Evolutionary conservation across 2,888 invertebrate species (phyloP), one percentile per base, ranked within the genome.

Genomic region (Pseudoips prasinana): DNA sequence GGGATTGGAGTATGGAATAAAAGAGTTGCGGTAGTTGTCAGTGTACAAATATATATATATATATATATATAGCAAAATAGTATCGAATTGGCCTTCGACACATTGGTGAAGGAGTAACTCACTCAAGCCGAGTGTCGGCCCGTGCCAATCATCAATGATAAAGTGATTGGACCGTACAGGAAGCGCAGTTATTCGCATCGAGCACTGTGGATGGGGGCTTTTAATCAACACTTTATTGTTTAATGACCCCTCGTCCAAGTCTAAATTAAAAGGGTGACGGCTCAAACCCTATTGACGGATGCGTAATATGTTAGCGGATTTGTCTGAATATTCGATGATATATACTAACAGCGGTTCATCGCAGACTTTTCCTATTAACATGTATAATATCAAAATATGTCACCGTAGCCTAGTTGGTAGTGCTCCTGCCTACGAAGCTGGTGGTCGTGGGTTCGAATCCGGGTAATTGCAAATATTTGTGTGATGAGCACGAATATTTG

Each of bases 181-280:
- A 88, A 87, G 62, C 79, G 79, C 70, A 79, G 80, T 83, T 84
- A 86, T 85, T 84, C 83, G 83, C 82, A 73, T 65, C 56, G 52
- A 57, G 64, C 59, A 53, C 73, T 75, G 78, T 77, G 79, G 85
- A 88, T 88, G 81, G 84, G 88, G 88, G 88, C 88, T 87, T 87
- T 88, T 88, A 87, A 88, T 88, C 88, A 87, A 87, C 88, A 87
- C 88, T 87, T 86, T 87, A 87, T 88, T 88, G 88, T 88, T 88
- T 88, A 88, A 88, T 88, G 87, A 86, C 85, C 88, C 85, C 77
- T 86, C 84, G 83, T 72, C 76, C 76, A 70, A 77, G 62, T 80
- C 79, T 86, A 87, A 87, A 87, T 88, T 87, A 87, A 87, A 87
- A 88, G 88, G 88, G 88, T 86, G 88, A 86, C 82, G 82, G 83